Conservation (phyloP, 2,797 vertebrate genomes). For the Poliocrania exsul region DNA sequence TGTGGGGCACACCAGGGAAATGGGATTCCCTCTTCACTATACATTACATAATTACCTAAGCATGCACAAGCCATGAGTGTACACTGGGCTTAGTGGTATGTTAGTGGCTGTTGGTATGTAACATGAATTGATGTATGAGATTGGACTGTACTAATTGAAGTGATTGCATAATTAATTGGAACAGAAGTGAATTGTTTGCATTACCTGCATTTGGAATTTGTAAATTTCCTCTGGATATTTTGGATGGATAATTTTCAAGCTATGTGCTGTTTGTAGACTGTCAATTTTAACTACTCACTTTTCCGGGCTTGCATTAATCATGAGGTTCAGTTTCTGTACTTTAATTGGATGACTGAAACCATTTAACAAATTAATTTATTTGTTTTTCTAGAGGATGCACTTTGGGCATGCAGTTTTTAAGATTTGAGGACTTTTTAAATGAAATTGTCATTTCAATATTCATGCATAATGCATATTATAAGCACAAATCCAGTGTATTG, state of each 20-base stretch:
- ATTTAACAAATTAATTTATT: not conserved
- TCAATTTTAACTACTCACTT: not conserved
- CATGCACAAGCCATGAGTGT: not conserved
- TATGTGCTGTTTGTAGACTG: not conserved
- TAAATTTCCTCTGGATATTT: not conserved
- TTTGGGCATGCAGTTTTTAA: not conserved
- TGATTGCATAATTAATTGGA: not conserved
- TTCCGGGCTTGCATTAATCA: constrained; percentile 14
- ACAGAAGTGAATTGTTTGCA: not conserved
- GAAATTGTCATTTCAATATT: not conserved
- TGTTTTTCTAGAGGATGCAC: not conserved
- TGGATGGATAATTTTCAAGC: not conserved
- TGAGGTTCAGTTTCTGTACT: not conserved
- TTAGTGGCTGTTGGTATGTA: not conserved
- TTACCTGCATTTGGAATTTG: constrained; percentile 13
- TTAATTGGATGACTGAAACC: not conserved
- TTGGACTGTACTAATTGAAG: not conserved
- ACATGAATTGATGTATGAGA: not conserved
- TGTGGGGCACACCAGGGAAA: not conserved
- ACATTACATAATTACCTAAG: not conserved
- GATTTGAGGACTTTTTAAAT: not conserved
- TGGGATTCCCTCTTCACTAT: not conserved
- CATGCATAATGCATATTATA: not conserved
- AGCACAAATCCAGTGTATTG: not conserved
- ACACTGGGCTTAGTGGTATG: not conserved